Evolutionary conservation across 1,140 invertebrate species (phyloP), one percentile per base, ranked within the genome.

Genomic region (Oedothorax gibbosus): DNA sequence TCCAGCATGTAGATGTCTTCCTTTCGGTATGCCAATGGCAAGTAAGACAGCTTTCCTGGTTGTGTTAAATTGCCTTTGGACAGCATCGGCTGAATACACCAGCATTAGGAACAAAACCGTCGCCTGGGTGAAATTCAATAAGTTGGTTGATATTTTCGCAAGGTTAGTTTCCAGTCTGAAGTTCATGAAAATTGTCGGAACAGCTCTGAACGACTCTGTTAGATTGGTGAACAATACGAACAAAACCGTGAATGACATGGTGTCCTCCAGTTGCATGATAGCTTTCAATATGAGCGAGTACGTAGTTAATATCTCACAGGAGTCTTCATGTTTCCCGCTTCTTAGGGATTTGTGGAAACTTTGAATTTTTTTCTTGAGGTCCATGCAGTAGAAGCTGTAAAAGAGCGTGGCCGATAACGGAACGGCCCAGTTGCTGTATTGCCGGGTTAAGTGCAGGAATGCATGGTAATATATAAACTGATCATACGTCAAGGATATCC

Each of bases 351-450:
- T 77, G 0, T 54, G 57, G 15, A 77, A 77, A 18, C 14, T 7
- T 18, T 77, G 57, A 3, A 77, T 77, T 18, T 50, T 50, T 15
- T n/a, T 77, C 12, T 21, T n/a, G 5, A 77, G 51, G 11, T 77
- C 75, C 5, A n/a, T 51, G 62, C 75, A 77, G 49, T 77, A 77
- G 53, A 77, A 77, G n/a, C 75, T 77, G 75, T 77, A 77, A n/a
- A 65, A 77, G 7, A 64, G n/a, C 0, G 75, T 77, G 49, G 75
- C 75, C n/a, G 75, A 77, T 15, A 79, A 68, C 10, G 77, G 77
- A 10, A 79, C 53, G 6, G 12, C 65, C 77, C 77, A 68, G 7
- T 79, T 79, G 12, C 62, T 35, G 18, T 56, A 21, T 12, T 79
- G 62, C 0, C 77, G 64, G 51, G 65, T 20, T 0, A 68, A n/a